These are phyloP conservation scores for Tragelaphus buxtoni DNA, from an alignment of 2,113 vertebrate species.

Conservation along the genomic window DNA sequence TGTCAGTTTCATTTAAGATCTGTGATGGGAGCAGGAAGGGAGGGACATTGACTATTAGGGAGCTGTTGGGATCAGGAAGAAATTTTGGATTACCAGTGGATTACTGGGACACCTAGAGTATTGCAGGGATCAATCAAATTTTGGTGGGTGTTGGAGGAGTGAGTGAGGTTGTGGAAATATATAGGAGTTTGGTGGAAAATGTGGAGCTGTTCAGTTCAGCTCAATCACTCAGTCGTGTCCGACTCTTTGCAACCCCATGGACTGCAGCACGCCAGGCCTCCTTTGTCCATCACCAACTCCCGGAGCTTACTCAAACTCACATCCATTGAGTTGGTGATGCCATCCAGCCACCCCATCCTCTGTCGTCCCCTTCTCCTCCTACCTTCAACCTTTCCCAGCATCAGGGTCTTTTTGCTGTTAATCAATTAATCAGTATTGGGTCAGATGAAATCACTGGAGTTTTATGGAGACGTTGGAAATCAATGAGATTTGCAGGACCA, in stretches of 20 bases:
- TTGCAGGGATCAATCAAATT: background rate
- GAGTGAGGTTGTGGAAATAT: background rate
- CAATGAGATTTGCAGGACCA: background rate
- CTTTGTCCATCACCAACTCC: background rate
- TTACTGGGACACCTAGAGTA: background rate
- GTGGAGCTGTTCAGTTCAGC: background rate
- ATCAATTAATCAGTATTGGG: background rate
- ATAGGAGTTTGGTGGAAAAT: background rate
- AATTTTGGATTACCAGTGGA: background rate
- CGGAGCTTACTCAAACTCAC: background rate
- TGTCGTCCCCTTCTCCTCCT: background rate
- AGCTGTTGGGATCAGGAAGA: background rate
- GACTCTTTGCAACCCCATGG: background rate
- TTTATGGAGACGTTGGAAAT: background rate
- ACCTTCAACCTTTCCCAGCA: background rate
- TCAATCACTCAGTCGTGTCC: background rate
- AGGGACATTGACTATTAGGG: background rate
- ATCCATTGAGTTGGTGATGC: background rate
- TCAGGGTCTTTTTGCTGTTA: background rate
- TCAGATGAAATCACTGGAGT: background rate
- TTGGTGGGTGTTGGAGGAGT: background rate
- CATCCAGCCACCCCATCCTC: background rate
- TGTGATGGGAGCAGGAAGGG: background rate
- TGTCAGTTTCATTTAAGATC: background rate
- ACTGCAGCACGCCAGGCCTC: background rate